A percentile compares a stretch with the other conserved stretches of the same genome.
Conservation (phyloP, 1,140 invertebrate species). For the Penaeus vannamei region DNA sequence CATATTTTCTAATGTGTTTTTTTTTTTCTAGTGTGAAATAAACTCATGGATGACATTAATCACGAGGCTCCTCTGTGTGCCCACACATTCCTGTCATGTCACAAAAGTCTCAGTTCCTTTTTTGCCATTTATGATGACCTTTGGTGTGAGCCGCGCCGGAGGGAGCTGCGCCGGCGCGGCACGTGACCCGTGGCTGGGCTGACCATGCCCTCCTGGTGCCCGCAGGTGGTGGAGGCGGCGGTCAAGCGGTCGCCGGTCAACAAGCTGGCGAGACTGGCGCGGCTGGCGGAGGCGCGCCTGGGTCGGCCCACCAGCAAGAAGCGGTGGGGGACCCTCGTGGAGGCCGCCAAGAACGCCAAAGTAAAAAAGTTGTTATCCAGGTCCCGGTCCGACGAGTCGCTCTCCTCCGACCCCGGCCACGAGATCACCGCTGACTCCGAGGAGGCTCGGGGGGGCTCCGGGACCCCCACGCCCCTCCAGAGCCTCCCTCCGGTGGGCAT, state of each 20-base stretch:
- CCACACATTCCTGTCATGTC: too few relatives aligned
- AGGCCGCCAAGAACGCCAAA: conserved; percentile 67
- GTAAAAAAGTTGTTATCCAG: conserved; percentile 67
- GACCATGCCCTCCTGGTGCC: conserved; percentile 84
- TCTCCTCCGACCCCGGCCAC: conserved; percentile 61
- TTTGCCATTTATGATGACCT: too few relatives aligned
- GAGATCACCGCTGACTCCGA: conserved; percentile 52
- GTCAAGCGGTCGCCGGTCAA: conserved; percentile 72
- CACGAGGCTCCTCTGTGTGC: too few relatives aligned
- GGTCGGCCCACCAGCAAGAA: conserved; percentile 85
- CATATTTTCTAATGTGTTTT: too few relatives aligned
- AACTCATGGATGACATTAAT: too few relatives aligned
- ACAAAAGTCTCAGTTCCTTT: conserved; percentile 64
- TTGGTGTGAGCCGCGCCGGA: conserved; percentile 81
- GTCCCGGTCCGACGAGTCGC: conserved; percentile 66
- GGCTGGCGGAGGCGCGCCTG: conserved; percentile 85
- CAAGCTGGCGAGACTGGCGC: conserved; percentile 68
- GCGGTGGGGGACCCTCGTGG: conserved; percentile 68
- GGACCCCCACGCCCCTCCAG: conserved; percentile 32
- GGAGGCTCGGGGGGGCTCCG: background rate
- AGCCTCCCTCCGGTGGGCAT: conserved; percentile 48
- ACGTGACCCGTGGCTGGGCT: conserved; percentile 83
- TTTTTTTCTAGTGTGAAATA: too few relatives aligned
- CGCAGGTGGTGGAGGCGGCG: conserved; percentile 90
- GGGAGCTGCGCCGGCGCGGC: conserved; percentile 82